These are phyloP conservation scores for Holothuria scabra DNA, from an alignment of 53 echinoderm and acorn worm species.

Conservation along the genomic window DNA sequence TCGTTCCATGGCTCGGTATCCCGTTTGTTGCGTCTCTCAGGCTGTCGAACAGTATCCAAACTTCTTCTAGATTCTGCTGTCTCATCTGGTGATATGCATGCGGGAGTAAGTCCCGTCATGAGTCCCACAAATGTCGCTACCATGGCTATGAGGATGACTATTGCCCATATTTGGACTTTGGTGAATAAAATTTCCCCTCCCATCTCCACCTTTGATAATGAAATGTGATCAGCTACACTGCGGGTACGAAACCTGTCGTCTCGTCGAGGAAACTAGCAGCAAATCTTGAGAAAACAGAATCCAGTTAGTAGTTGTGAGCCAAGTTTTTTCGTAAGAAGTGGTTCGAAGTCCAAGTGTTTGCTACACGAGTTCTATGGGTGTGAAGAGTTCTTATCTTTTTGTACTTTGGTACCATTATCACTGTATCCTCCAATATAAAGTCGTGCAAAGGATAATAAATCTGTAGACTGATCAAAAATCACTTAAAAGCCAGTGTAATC, in stretches of 20 bases:
- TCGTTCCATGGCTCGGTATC: background rate
- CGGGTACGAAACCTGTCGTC: background rate
- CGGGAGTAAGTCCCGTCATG: slow-evolving; percentile 67
- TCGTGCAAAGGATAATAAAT: too few species aligned
- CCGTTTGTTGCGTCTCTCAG: background rate
- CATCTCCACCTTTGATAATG: background rate
- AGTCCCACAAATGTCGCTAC: slow-evolving; percentile 59
- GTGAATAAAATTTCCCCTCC: background rate
- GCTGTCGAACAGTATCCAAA: slow-evolving; percentile 3
- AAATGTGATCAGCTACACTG: background rate
- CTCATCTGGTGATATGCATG: background rate
- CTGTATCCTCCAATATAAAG: too few species aligned
- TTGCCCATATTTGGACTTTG: slow-evolving; percentile 23
- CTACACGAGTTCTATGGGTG: too few species aligned
- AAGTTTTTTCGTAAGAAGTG: too few species aligned
- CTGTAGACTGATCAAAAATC: too few species aligned
- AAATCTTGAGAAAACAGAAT: background rate
- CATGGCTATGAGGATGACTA: slow-evolving; percentile 31
- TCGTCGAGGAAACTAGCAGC: background rate
- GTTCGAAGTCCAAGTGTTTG: too few species aligned
- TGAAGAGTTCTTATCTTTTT: too few species aligned
- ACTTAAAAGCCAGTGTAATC: too few species aligned
- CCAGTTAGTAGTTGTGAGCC: too few species aligned
- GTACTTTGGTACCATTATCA: too few species aligned
- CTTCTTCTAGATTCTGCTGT: background rate